Evolutionary conservation across 2,888 invertebrate genomes (phyloP), one percentile per base, ranked within the genome.

Genomic region (Drymonia ruficornis): DNA sequence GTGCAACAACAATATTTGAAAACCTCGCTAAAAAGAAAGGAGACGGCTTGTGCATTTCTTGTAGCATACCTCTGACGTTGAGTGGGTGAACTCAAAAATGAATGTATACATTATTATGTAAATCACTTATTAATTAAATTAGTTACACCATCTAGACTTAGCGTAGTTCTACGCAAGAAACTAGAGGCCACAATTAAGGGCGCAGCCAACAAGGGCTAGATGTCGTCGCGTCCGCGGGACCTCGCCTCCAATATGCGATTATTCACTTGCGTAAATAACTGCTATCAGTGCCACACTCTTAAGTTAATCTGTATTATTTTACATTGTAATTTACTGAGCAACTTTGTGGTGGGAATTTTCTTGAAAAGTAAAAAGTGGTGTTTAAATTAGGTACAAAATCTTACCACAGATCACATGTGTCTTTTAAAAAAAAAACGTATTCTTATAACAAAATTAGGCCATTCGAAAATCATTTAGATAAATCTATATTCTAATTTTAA

Each of bases 181-280:
- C 67, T 70, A 67, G 61, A 68, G 73, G 56, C 74, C 70, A 80
- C 82, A 82, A 83, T 84, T 83, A 83, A 84, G 78, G 67, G 63
- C 70, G 63, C 61, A 66, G 74, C 72, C 72, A 74, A 77, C 74
- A 76, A 78, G 73, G 70, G 62, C 75, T 76, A 72, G 76, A 75
- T 80, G 77, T 78, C 75, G 73, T 70, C 67, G 67, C 67, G 66
- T 67, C 70, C 65, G 67, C 57, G 70, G 66, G 69, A 63, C 67
- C 63, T 60, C 59, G 64, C 56, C 56, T 60, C 61, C 63, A 58
- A 64, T 67, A 75, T 74, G 74, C 78, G 80, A 82, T 83, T 80
- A 77, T 78, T 72, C 70, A 71, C 72, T 70, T 64, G 73, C 70
- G 78, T 79, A 81, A 81, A 81, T 78, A 75, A 78, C 78, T 72